Evolutionary conservation across 2,113 vertebrate species (phyloP).

Genomic region (Capra hircus): DNA sequence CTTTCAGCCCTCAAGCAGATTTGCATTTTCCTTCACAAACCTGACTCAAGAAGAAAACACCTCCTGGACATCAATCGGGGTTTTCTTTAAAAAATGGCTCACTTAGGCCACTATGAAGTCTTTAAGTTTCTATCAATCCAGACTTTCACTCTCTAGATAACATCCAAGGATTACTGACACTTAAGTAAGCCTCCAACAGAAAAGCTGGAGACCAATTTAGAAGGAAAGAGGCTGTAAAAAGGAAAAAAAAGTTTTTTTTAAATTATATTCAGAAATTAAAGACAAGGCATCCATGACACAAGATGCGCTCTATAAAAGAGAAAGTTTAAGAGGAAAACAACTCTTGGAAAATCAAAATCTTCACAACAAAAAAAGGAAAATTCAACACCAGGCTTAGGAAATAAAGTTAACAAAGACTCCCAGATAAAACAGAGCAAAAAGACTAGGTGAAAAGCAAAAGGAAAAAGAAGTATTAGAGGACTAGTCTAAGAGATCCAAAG

Average conservation of each 20-base stretch:
- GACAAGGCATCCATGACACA: not conserved
- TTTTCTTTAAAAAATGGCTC: not conserved
- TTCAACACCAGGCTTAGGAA: not conserved
- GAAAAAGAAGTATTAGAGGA: not conserved
- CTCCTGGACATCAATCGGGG: not conserved
- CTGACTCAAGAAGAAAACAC: not conserved
- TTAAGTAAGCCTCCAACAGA: not conserved
- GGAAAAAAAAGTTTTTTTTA: not conserved
- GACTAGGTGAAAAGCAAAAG: not conserved
- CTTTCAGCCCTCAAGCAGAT: not conserved
- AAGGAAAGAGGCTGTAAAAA: not conserved
- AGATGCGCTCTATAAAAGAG: not conserved
- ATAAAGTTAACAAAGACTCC: not conserved
- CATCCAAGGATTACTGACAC: not conserved
- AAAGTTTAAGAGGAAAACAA: not conserved
- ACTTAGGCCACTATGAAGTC: not conserved
- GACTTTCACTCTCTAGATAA: not conserved
- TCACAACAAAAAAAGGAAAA: conserved; percentile 1
- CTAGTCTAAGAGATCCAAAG: not conserved
- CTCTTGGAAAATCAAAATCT: not conserved
- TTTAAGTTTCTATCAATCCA: not conserved
- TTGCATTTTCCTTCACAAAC: not conserved
- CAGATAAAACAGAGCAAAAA: not conserved
- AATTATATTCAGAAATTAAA: not conserved
- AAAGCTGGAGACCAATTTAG: not conserved